phyloP scores from a whole-genome alignment of 2,888 invertebrate species.

The Nymphalis polychloros region DNA sequence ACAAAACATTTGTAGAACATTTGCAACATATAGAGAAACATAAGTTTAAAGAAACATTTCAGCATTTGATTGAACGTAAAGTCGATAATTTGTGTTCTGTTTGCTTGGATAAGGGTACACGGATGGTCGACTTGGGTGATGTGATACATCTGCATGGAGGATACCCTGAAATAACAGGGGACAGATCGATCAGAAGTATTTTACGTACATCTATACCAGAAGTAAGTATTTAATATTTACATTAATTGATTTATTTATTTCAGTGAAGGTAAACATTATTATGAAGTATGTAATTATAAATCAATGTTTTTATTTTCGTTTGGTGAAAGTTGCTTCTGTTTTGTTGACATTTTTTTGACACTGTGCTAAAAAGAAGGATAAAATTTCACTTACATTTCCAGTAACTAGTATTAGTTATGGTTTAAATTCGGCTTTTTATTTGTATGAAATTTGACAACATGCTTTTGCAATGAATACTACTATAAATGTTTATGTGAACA shows the following conservation, averaged over 20 bases:
- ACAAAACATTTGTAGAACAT: slow-evolving; percentile 50
- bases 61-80: slow-evolving; percentile 57
- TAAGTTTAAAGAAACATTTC: slow-evolving; percentile 61
- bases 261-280: too few relatives aligned
- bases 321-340: too few relatives aligned
- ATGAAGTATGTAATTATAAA: too few relatives aligned
- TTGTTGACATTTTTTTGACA: too few relatives aligned
- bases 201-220: slow-evolving; percentile 61
- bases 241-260: background rate
- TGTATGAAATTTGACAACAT: too few relatives aligned
- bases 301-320: too few relatives aligned
- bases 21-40: slow-evolving; percentile 72
- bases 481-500: too few relatives aligned
- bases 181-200: slow-evolving; percentile 56
- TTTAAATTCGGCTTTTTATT: too few relatives aligned
- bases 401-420: too few relatives aligned
- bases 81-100: slow-evolving; percentile 61
- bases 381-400: too few relatives aligned
- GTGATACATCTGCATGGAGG: slow-evolving; percentile 63
- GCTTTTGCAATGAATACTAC: too few relatives aligned
- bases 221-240: slow-evolving; percentile 54
- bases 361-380: too few relatives aligned
- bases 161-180: slow-evolving; percentile 62
- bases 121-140: slow-evolving; percentile 54
- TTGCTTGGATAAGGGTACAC: slow-evolving; percentile 56